phyloP scores from a whole-genome alignment of 2,888 invertebrate species.

The Drosophila putrida region DNA sequence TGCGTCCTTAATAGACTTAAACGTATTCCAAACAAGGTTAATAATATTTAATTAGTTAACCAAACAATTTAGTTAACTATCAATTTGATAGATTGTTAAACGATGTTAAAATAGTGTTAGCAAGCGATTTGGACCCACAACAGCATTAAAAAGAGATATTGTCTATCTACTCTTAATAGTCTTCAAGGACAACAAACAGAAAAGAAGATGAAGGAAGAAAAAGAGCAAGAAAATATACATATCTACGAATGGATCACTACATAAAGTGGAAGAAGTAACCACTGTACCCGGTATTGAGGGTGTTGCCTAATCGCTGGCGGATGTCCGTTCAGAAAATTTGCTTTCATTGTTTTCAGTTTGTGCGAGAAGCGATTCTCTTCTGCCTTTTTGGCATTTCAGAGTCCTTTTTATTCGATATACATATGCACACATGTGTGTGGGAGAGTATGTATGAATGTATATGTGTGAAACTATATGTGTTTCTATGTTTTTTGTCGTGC shows the following conservation, averaged over 20 bases:
- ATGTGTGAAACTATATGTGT: slow-evolving; percentile 10
- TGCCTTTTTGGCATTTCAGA: slow-evolving; percentile 38
- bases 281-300: slow-evolving; percentile 14
- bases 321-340: slow-evolving; percentile 76
- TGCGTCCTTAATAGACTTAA: too few relatives aligned
- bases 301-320: slow-evolving; percentile 71
- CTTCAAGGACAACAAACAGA: slow-evolving; percentile 11
- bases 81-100: not conserved
- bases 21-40: too few relatives aligned
- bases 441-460: not conserved
- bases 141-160: slow-evolving; percentile 1
- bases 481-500: slow-evolving; percentile 33
- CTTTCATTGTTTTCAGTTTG: slow-evolving; percentile 72
- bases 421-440: not conserved
- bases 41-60: too few relatives aligned
- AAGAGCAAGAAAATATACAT: slow-evolving; percentile 8
- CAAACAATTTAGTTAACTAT: too few relatives aligned
- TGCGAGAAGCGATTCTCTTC: slow-evolving; percentile 25
- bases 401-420: slow-evolving; percentile 19
- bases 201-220: not conserved
- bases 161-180: slow-evolving; percentile 13
- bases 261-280: slow-evolving; percentile 86
- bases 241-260: slow-evolving; percentile 20
- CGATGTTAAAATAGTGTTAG: not conserved
- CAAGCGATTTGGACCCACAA: not conserved